Evolutionary conservation across 1,140 invertebrate species (phyloP), one percentile per base, ranked within the genome.

Genomic region (Drosophila mojavensis): DNA sequence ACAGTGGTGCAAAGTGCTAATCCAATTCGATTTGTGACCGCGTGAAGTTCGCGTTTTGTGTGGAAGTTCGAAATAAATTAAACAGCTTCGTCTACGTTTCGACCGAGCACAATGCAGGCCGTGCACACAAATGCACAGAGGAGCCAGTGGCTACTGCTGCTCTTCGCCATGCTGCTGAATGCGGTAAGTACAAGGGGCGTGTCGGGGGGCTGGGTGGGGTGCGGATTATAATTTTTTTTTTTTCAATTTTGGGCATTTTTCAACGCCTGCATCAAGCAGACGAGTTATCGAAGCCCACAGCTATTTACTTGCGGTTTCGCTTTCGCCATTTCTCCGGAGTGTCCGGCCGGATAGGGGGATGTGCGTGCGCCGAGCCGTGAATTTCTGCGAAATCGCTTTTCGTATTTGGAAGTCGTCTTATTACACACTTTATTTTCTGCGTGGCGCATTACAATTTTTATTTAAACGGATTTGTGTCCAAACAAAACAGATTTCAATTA

Each of bases 201-300:
- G n/a, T 15, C 17, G 10, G 13, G 30, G 7, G 33, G 7, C 33
- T 30, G 48, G 13, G 30, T 28, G 3, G 24, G 11, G 36, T 17
- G 55, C 55, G 83, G 79, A 88, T 86, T 88, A 86, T 76, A 64
- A 70, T 83, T 79, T 88, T 83, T 79, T n/a, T 88, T 89, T 86
- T 33, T 33, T 33, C 75, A 83, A 77, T 89, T 81, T 89, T 45
- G 26, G 64, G 64, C 68, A 64, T 59, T 55, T 39, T 50, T 26
- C 20, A 26, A 30, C 59, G 36, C 41, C 79, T 68, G 71, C 47
- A 63, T 10, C 48, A 61, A 26, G 45, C 17, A 62, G 53, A 13
- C 28, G 13, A 47, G 50, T 41, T 65, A 74, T 70, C 47, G 59
- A 45, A 60, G 64, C 66, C 51, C 24, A 6, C 43, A 45, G 15